These are phyloP conservation scores for Porites australiensis DNA, from an alignment of 64 coral and sea anemone genomes.

Conservation along the genomic window DNA sequence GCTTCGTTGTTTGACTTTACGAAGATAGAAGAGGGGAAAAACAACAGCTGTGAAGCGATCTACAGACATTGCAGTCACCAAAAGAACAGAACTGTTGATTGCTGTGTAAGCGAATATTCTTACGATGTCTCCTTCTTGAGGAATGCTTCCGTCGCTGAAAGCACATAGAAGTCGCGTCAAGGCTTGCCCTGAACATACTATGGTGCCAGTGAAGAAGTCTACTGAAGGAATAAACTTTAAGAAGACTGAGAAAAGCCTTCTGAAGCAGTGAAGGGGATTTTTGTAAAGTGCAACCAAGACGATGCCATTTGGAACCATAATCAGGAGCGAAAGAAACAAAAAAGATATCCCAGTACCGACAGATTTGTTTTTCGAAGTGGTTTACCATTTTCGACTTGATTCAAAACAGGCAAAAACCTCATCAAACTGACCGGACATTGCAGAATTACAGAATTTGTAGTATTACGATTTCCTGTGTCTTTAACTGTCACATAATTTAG, in stretches of 20 bases:
- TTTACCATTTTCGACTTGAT: not conserved
- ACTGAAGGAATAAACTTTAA: not conserved
- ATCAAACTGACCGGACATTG: too few relatives aligned
- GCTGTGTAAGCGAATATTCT: not conserved
- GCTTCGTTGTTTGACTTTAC: not conserved
- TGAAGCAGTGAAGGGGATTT: slow-evolving; percentile 18
- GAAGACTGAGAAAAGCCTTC: not conserved
- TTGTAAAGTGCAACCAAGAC: not conserved
- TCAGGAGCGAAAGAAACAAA: not conserved
- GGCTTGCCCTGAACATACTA: not conserved
- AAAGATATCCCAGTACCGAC: slow-evolving; percentile 6
- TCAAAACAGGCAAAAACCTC: too few relatives aligned
- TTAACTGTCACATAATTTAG: too few relatives aligned
- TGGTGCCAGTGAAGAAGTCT: not conserved
- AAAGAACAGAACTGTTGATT: slow-evolving; percentile 1
- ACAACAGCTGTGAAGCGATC: slow-evolving; percentile 4
- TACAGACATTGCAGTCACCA: slow-evolving; percentile 1
- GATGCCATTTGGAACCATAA: not conserved
- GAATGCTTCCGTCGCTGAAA: not conserved
- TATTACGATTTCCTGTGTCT: too few relatives aligned
- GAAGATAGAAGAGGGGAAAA: not conserved
- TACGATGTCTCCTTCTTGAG: not conserved
- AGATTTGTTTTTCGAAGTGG: not conserved
- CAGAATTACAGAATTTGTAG: too few relatives aligned
- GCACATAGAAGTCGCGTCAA: slow-evolving; percentile 9